Percentiles rank a stretch among this genome's conserved stretches.
Evolutionary conservation across 2,797 vertebrate genomes (phyloP).

Genomic region (Sebastes goodei): DNA sequence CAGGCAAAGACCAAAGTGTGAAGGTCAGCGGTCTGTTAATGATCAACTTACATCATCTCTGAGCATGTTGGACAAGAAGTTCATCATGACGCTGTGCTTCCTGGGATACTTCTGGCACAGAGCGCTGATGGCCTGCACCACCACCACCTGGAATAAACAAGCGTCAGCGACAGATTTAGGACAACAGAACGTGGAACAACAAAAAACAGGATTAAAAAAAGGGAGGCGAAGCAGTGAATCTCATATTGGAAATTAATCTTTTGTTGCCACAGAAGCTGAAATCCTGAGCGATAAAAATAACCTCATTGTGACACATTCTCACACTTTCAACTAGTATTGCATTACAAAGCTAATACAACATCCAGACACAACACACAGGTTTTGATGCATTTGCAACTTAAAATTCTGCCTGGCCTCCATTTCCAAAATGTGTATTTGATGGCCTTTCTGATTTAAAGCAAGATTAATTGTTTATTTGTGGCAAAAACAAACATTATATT

Average conservation of each 20-base stretch:
- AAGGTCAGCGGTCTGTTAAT: not conserved
- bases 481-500: not conserved
- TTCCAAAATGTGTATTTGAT: not conserved
- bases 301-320: not conserved
- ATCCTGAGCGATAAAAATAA: not conserved
- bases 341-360: not conserved
- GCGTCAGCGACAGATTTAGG: slow-evolving; percentile 10
- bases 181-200: not conserved
- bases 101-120: slow-evolving; percentile 98
- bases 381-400: not conserved
- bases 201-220: slow-evolving; percentile 1
- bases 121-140: slow-evolving; percentile 97
- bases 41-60: slow-evolving; percentile 90
- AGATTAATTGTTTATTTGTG: not conserved
- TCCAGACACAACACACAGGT: not conserved
- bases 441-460: not conserved
- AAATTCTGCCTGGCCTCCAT: not conserved
- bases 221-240: not conserved
- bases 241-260: not conserved
- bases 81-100: slow-evolving; percentile 99
- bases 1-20: not conserved
- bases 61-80: slow-evolving; percentile 98
- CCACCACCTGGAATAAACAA: slow-evolving; percentile 88
- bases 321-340: not conserved
- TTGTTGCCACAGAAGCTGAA: not conserved